Base-by-base conservation (phyloP, 2,888 invertebrate species). In the Ennomos quercinarius region DNA sequence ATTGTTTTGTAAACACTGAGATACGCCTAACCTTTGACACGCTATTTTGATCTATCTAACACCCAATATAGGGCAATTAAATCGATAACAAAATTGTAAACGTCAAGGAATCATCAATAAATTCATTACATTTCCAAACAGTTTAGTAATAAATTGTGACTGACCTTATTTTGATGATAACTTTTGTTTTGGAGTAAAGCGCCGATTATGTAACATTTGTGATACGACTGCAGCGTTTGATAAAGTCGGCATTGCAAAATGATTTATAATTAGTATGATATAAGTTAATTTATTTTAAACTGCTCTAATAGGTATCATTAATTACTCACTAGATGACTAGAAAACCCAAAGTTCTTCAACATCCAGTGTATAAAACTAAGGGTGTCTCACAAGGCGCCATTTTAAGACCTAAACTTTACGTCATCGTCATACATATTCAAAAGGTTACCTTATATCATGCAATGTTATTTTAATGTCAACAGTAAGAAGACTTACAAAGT, bases 61-160 rank as follows among this genome's bases (percentile, higher is more conserved):
- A 65, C 63, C 61, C 65, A 65, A 68, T 64, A 57, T 68, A 63
- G 67, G 64, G 51, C 67, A 68, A 60, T 66, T 61, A 68, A 61
- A 53, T 50, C 50, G 64, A 64, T 68, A 68, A 52, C 37, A 27
- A 9, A 45, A 46, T 45, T 47, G 58, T 57, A 51, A 61, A 46
- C 39, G 12, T 62, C 48, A 39, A 59, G 56, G 61, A 63, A 66
- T 52, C 42, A 45, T 43, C 27, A 13, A 48, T 41, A 46, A 46
- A 63, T 35, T 53, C 13, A 44, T 12, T 8, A 27, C 43, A 38
- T 66, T 61, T 59, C 62, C 43, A 61, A 66, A 68, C 49, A 47
- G 38, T 61, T 49, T 13, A 38, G 49, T 53, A 48, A 66, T 62
- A 57, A 49, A 45, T 47, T 39, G 2, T 34, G 50, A 12, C 12